These are phyloP conservation scores for Agrotis segetum DNA, from an alignment of 2,888 invertebrate genomes.

Conservation along the genomic window DNA sequence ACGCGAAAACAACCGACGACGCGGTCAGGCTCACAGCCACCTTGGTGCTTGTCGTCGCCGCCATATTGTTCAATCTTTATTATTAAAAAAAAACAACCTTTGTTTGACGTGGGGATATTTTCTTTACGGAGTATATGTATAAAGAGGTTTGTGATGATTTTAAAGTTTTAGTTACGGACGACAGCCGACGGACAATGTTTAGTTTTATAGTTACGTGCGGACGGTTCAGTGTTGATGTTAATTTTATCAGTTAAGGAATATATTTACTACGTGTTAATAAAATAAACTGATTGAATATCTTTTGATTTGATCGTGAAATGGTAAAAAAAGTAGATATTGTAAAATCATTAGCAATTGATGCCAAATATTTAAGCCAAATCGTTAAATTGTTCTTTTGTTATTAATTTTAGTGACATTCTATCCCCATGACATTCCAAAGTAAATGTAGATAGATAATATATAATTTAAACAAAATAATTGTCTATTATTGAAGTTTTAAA, in stretches of 20 bases:
- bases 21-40: conserved; percentile 56
- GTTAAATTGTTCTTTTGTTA: conserved; percentile 33
- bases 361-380: conserved; percentile 64
- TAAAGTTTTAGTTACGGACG: conserved; percentile 15
- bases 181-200: conserved; percentile 16
- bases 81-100: conserved; percentile 54
- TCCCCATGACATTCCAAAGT: conserved; percentile 73
- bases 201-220: conserved; percentile 27
- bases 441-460: conserved; percentile 75
- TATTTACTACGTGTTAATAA: conserved; percentile 36
- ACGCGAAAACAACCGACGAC: conserved; percentile 70
- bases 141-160: conserved; percentile 34
- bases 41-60: conserved; percentile 63
- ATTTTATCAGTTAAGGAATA: conserved; percentile 33
- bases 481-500: conserved; percentile 76
- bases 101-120: conserved; percentile 63
- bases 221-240: conserved; percentile 38
- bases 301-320: conserved; percentile 14
- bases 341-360: conserved; percentile 39
- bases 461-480: conserved; percentile 70
- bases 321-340: background rate
- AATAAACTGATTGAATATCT: conserved; percentile 21
- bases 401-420: conserved; percentile 41
- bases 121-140: conserved; percentile 52
- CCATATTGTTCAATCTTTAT: conserved; percentile 64